A percentile compares a stretch with the other conserved stretches of the same genome.
Conservation (phyloP, 37 sponge, comb jelly and placozoan genomes). For the Dysidea cf. avara region DNA sequence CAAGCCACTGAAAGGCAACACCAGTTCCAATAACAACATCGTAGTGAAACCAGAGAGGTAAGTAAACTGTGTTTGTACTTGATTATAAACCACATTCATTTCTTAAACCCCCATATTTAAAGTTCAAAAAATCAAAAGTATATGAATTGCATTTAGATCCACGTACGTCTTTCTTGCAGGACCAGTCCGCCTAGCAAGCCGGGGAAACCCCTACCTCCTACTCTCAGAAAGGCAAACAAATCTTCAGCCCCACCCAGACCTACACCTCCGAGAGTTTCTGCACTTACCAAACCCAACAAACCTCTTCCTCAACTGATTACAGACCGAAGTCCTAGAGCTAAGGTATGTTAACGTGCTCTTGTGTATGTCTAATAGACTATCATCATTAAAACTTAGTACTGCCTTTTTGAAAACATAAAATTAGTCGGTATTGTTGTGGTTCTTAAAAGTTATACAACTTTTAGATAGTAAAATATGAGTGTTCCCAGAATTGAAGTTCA, state of each 20-base stretch:
- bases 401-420: too few relatives aligned
- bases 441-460: too few relatives aligned
- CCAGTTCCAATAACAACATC: conserved; percentile 1
- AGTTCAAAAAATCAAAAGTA: too few relatives aligned
- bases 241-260: neutral
- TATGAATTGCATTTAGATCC: too few relatives aligned
- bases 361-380: too few relatives aligned
- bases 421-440: too few relatives aligned
- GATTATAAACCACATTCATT: too few relatives aligned
- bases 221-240: neutral
- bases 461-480: too few relatives aligned
- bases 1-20: conserved; percentile 12
- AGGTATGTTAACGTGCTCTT: conserved; percentile 6
- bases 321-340: conserved; percentile 33
- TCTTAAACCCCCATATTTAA: too few relatives aligned
- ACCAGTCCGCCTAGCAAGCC: conserved; percentile 29
- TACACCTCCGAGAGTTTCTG: neutral
- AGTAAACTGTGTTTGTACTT: neutral
- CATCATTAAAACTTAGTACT: too few relatives aligned
- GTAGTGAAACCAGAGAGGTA: neutral
- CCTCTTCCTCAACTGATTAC: neutral
- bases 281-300: neutral
- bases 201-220: conserved; percentile 12
- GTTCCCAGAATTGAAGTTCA: too few relatives aligned
- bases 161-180: conserved; percentile 1